These are phyloP conservation scores for Gobionotothen gibberifrons DNA, from an alignment of 2,797 vertebrate species.

Conservation along the genomic window DNA sequence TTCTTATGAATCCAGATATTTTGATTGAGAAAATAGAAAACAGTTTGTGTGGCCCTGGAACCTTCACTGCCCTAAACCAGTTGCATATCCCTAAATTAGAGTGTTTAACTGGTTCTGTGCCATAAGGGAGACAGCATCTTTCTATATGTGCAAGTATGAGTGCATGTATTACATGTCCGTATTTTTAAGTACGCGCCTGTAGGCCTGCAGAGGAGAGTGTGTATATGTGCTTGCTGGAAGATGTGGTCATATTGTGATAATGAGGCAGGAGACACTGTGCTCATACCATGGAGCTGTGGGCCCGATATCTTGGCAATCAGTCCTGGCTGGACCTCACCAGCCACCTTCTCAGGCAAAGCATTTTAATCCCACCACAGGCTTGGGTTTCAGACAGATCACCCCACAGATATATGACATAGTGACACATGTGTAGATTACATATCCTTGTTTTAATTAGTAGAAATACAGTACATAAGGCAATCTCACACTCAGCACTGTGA, in stretches of 20 bases:
- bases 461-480: conserved; percentile 67
- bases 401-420: conserved; percentile 80
- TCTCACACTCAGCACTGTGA: conserved; percentile 51
- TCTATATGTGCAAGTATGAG: conserved; percentile 4
- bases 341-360: conserved; percentile 79
- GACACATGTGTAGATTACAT: conserved; percentile 82
- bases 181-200: conserved; percentile 35
- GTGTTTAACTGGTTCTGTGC: neutral
- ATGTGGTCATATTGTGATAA: conserved; percentile 78
- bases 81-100: neutral
- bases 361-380: conserved; percentile 80
- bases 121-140: conserved; percentile 2
- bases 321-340: conserved; percentile 67
- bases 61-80: neutral
- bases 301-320: conserved; percentile 72
- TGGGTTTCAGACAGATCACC: conserved; percentile 82
- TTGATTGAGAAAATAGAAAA: neutral
- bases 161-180: conserved; percentile 12
- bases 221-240: conserved; percentile 41
- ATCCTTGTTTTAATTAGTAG: conserved; percentile 83
- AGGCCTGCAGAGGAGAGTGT: conserved; percentile 23
- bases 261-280: conserved; percentile 78
- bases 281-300: conserved; percentile 70
- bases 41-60: neutral
- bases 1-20: neutral